These are phyloP conservation scores for Sylvilagus bachmani DNA, from an alignment of 2,113 vertebrate genomes.

Conservation along the genomic window DNA sequence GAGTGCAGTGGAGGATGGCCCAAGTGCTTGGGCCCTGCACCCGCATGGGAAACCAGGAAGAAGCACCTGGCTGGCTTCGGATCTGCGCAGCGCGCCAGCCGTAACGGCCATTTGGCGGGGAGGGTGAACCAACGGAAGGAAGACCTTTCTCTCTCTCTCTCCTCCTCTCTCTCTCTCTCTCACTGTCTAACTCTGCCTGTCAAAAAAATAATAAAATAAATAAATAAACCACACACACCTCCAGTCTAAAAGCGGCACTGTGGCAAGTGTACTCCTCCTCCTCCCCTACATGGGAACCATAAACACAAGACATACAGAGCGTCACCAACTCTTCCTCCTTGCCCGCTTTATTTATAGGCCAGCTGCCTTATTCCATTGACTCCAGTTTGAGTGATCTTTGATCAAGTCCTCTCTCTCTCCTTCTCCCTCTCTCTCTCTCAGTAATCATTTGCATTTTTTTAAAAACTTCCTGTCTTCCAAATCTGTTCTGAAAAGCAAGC, in stretches of 20 bases:
- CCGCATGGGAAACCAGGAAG: no score
- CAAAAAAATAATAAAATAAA: no score
- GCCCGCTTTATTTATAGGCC: background rate
- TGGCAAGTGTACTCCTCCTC: background rate
- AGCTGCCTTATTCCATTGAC: background rate
- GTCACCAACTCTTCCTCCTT: background rate
- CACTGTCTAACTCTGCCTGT: no score
- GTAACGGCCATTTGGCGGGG: no score
- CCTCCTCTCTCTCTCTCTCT: no score
- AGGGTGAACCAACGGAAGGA: no score
- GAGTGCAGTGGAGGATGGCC: no score
- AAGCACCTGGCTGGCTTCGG: no score
- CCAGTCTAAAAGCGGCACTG: background rate
- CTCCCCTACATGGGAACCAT: background rate
- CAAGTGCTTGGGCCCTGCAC: no score
- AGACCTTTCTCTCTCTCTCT: no score
- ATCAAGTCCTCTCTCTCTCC: background rate
- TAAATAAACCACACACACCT: no score
- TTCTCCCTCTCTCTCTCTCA: background rate
- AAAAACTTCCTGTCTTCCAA: background rate
- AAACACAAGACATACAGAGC: background rate
- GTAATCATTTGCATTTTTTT: background rate
- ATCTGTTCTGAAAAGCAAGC: conserved; percentile 3
- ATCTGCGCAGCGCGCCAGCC: no score
- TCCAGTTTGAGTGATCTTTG: background rate